A percentile compares a stretch with the other conserved stretches of the same genome.
These are phyloP conservation scores for Apamea sordens DNA, from an alignment of 2,888 invertebrate genomes.

Conservation along the genomic window DNA sequence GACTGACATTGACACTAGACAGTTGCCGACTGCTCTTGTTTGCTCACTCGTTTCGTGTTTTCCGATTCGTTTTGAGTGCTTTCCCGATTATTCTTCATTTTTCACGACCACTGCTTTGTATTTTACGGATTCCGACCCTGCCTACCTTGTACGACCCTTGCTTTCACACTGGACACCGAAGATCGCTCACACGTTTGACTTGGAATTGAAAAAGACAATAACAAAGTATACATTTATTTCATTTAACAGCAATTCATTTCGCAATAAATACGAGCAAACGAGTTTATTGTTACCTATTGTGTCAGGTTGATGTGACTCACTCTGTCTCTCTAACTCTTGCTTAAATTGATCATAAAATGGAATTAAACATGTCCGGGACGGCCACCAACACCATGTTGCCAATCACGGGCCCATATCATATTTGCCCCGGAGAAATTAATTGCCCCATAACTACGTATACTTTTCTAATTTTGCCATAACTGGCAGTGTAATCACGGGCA, in stretches of 20 bases:
- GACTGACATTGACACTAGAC: too few species aligned
- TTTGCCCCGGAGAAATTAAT: constrained; percentile 63
- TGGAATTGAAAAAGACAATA: constrained; percentile 33
- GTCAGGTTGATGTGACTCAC: constrained; percentile 35
- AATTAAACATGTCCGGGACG: constrained; percentile 41
- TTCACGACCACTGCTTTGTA: too few species aligned
- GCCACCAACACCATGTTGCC: constrained; percentile 41
- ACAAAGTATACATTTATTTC: constrained; percentile 28
- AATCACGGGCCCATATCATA: constrained; percentile 59
- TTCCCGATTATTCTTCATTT: too few species aligned
- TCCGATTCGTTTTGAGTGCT: too few species aligned
- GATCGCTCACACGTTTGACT: too few species aligned
- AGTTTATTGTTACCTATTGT: constrained; percentile 41
- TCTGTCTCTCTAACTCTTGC: constrained; percentile 30
- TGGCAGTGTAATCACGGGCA: too few species aligned
- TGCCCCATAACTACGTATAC: constrained; percentile 51
- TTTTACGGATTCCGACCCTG: too few species aligned
- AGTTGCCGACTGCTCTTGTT: too few species aligned
- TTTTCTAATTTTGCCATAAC: constrained; percentile 63
- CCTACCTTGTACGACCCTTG: too few species aligned
- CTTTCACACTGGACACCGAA: too few species aligned
- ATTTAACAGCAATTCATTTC: constrained; percentile 52
- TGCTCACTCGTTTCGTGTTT: too few species aligned
- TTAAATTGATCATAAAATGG: constrained; percentile 56
- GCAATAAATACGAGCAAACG: constrained; percentile 38